Percentiles rank a stretch among this genome's conserved stretches.
These are phyloP conservation scores for Melanotaenia trifasciata DNA, from an alignment of 2,797 vertebrate genomes.

Conservation along the genomic window DNA sequence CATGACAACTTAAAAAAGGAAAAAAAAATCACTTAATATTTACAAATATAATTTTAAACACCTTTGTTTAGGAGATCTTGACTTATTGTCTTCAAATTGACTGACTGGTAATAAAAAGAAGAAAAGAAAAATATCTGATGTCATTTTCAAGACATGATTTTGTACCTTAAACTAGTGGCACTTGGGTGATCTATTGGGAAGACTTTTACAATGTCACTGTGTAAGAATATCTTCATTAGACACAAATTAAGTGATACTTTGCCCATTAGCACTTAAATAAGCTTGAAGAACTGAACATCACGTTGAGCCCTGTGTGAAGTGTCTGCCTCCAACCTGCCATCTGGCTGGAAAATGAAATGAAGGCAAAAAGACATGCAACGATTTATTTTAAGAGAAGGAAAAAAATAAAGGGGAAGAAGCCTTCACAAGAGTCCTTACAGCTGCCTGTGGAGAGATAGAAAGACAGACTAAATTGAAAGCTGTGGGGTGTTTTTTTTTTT, in stretches of 20 bases:
- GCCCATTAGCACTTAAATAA: slow-evolving; percentile 67
- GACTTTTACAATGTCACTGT: slow-evolving; percentile 48
- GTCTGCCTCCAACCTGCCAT: slow-evolving; percentile 68
- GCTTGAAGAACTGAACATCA: slow-evolving; percentile 68
- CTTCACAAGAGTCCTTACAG: slow-evolving; percentile 24
- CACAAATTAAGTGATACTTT: slow-evolving; percentile 62
- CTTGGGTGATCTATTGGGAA: slow-evolving; percentile 34
- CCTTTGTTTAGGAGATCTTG: background rate
- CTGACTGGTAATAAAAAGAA: background rate
- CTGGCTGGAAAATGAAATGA: slow-evolving; percentile 56
- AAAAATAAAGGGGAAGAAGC: background rate
- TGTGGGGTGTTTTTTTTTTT: slow-evolving; percentile 28
- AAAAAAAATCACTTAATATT: no score
- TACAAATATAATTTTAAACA: no score
- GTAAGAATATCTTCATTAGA: slow-evolving; percentile 68
- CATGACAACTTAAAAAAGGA: no score
- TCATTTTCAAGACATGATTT: slow-evolving; percentile 14
- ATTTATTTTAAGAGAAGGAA: slow-evolving; percentile 34
- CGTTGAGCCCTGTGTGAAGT: slow-evolving; percentile 43
- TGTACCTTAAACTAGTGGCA: background rate
- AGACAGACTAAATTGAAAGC: slow-evolving; percentile 1
- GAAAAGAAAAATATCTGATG: background rate
- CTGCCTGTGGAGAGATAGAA: slow-evolving; percentile 11
- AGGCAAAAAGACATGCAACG: slow-evolving; percentile 18
- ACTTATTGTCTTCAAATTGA: slow-evolving; percentile 4